Evolutionary conservation across 2,888 invertebrate species (phyloP).

Genomic region (Spicauda simplicius): DNA sequence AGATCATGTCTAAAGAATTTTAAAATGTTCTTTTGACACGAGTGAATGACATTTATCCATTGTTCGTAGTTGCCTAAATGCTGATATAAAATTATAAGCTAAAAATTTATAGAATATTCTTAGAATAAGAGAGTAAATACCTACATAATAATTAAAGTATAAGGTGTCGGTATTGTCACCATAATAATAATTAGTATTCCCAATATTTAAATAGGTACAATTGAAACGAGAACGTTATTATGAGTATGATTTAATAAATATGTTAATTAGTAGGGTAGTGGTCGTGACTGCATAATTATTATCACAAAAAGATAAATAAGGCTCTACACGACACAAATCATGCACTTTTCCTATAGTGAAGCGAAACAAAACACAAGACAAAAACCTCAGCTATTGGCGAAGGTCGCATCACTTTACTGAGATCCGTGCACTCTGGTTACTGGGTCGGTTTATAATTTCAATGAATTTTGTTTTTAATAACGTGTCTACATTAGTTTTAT

Average conservation of each 20-base stretch:
- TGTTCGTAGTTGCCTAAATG: too few relatives aligned
- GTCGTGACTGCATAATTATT: slow-evolving; percentile 52
- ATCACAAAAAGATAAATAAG: slow-evolving; percentile 40
- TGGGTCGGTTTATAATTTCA: slow-evolving; percentile 13
- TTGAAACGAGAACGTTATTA: too few relatives aligned
- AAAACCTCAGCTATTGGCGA: slow-evolving; percentile 37
- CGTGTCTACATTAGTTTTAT: not conserved
- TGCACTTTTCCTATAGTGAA: slow-evolving; percentile 39
- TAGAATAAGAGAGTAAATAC: too few relatives aligned
- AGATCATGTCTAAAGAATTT: slow-evolving; percentile 49
- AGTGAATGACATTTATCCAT: slow-evolving; percentile 14
- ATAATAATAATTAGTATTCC: too few relatives aligned
- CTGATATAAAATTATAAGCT: too few relatives aligned
- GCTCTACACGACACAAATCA: slow-evolving; percentile 38
- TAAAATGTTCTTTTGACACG: slow-evolving; percentile 34
- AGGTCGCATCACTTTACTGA: slow-evolving; percentile 30
- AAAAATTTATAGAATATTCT: too few relatives aligned
- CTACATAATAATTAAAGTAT: too few relatives aligned
- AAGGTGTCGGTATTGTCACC: too few relatives aligned
- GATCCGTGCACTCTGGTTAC: slow-evolving; percentile 20
- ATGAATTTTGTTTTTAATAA: slow-evolving; percentile 3
- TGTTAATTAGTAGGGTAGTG: slow-evolving; percentile 48
- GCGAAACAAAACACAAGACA: slow-evolving; percentile 37
- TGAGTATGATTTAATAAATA: slow-evolving; percentile 39
- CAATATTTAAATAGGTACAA: too few relatives aligned